Conservation (phyloP, 2,113 vertebrate genomes). For the Bubo scandiacus region DNA sequence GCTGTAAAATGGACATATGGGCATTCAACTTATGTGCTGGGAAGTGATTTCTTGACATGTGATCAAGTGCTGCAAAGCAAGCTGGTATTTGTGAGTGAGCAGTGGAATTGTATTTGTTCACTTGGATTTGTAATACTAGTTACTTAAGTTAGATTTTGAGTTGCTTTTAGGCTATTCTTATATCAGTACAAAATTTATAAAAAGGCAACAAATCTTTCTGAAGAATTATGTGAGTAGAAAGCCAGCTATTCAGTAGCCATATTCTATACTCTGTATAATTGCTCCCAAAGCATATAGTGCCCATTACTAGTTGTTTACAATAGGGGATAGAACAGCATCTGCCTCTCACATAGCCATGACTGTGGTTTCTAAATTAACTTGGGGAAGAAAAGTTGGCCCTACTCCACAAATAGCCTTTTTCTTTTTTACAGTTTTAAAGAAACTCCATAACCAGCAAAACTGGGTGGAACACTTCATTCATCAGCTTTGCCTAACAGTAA, state of each 20-base stretch:
- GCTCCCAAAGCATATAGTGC: not conserved
- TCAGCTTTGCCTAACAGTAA: not conserved
- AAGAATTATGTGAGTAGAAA: not conserved
- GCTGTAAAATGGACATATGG: not conserved
- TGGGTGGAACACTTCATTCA: not conserved
- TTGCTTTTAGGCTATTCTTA: not conserved
- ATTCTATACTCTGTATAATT: not conserved
- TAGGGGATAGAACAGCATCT: not conserved
- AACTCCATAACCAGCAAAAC: not conserved
- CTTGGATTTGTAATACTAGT: not conserved
- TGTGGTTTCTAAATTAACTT: not conserved
- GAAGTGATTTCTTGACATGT: not conserved
- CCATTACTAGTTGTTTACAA: not conserved
- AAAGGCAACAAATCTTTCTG: not conserved
- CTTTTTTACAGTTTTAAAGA: not conserved
- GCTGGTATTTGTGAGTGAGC: not conserved
- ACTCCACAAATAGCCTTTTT: not conserved
- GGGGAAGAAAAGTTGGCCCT: not conserved
- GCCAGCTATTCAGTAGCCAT: not conserved
- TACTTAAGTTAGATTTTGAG: not conserved
- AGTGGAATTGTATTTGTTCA: not conserved
- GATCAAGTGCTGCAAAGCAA: not conserved
- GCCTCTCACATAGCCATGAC: not conserved
- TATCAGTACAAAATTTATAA: not conserved
- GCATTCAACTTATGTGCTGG: not conserved